Base-by-base conservation (phyloP, 2,113 vertebrate genomes). In the Microcebus tavaratra region DNA sequence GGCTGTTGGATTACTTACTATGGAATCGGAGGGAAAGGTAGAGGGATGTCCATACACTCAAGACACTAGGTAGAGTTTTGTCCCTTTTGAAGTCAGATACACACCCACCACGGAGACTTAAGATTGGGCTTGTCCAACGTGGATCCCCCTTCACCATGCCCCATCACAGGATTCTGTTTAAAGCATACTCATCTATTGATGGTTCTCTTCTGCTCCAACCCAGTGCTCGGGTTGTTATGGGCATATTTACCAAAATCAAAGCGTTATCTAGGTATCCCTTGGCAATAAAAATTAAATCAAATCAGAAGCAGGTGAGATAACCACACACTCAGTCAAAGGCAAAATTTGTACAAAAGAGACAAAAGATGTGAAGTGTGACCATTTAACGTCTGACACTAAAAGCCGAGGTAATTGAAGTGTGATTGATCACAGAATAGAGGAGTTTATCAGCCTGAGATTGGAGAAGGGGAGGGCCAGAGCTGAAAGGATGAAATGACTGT, bases 351-450 rank as follows among this genome's bases (percentile, higher is more conserved):
- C 34, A 42, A 78, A 94, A 67, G 53, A 91, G 48, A 84, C 5
- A 76, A 85, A 78, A 83, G 42, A 48, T 55, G 8, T 86, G 50
- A 5, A 23, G 20, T 53, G 18, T 67, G 76, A 55, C 61, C 81
- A 65, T 59, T 78, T 73, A 82, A 90, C 70, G 63, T 45, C 27
- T 92, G 92, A 82, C 88, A 73, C 78, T 96, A 95, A 96, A 95
- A 89, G 95, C 90, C 48, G 36, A 94, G 36, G 48, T 97, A 94
- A 95, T 95, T 89, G 88, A 95, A 95, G 73, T 91, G 18, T 0
- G 3, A 95, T 94, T 96, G 94, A 96, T 98, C 91, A 91, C 55
- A 91, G 80, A 91, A 92, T 96, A 96, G 95, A 89, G 61, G 94
- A 59, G 73, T 61, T 94, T 55, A 86, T 92, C 72, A 89, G 88